Percentiles rank a stretch among this genome's conserved stretches.
Evolutionary conservation across 2,888 invertebrate genomes (phyloP).

Genomic region (Pseudoips prasinana): DNA sequence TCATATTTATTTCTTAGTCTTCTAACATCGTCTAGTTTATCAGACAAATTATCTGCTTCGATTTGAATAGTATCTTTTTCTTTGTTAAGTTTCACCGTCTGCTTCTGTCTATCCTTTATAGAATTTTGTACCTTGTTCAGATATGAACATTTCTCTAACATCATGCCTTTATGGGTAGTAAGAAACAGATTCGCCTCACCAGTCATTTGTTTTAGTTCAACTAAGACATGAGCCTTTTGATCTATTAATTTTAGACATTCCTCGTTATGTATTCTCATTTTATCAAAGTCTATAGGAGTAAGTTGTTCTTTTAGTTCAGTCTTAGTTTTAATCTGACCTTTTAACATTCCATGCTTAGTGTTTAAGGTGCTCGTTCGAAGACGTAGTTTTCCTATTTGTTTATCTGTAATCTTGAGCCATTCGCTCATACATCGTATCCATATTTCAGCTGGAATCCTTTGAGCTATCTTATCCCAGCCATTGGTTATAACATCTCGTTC

Average conservation of each 20-base stretch:
- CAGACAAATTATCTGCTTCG: not conserved
- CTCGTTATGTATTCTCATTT: slow-evolving; percentile 81
- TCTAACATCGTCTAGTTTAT: not conserved
- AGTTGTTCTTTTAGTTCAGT: slow-evolving; percentile 81
- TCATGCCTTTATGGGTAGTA: slow-evolving; percentile 75
- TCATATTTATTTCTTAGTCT: not conserved
- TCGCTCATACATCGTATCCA: slow-evolving; percentile 82
- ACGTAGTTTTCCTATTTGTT: slow-evolving; percentile 79
- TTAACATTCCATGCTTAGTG: slow-evolving; percentile 74
- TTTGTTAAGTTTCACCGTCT: not conserved
- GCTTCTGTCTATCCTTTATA: not conserved
- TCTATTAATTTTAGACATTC: slow-evolving; percentile 74
- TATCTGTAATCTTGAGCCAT: slow-evolving; percentile 77
- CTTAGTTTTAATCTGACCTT: slow-evolving; percentile 74
- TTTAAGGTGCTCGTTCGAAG: slow-evolving; percentile 79
- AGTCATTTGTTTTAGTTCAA: slow-evolving; percentile 79
- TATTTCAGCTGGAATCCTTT: slow-evolving; percentile 83
- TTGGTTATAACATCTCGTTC: slow-evolving; percentile 72
- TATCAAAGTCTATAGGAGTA: slow-evolving; percentile 83
- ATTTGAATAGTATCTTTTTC: not conserved
- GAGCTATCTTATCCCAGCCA: slow-evolving; percentile 80
- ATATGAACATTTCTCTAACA: slow-evolving; percentile 70
- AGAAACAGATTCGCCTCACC: slow-evolving; percentile 81
- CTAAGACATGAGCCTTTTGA: slow-evolving; percentile 68
- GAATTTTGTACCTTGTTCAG: slow-evolving; percentile 56